A percentile compares a stretch with the other conserved stretches of the same genome.
phyloP scores from a whole-genome alignment of 2,797 vertebrate genomes.

The Morus bassanus region DNA sequence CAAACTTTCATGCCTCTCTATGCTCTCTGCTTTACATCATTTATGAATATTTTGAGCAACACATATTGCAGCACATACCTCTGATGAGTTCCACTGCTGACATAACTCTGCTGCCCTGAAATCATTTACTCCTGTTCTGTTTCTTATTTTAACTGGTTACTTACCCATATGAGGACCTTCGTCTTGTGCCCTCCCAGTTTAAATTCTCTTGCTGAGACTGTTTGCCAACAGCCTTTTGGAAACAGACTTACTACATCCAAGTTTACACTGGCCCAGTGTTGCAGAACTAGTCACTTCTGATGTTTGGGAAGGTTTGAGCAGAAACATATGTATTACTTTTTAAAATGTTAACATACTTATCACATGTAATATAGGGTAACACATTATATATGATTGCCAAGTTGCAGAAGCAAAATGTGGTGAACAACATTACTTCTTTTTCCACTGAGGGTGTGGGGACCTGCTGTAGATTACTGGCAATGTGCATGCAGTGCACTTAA shows the following conservation, averaged over 20 bases:
- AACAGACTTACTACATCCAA: not conserved
- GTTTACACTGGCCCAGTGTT: not conserved
- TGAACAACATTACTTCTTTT: not conserved
- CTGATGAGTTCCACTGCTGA: not conserved
- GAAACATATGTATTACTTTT: not conserved
- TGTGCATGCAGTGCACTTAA: fast-evolving
- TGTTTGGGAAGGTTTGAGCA: not conserved
- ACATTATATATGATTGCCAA: not conserved
- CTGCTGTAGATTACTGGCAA: not conserved
- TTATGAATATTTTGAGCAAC: not conserved
- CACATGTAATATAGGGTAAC: not conserved
- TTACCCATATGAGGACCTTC: not conserved
- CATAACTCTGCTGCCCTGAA: not conserved
- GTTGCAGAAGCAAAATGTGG: not conserved
- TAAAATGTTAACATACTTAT: not conserved
- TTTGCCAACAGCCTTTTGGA: not conserved
- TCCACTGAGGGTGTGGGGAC: not conserved
- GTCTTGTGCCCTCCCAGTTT: not conserved
- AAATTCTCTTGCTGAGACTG: not conserved
- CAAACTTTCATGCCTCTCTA: not conserved
- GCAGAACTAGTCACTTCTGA: not conserved
- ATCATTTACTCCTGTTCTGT: not conserved
- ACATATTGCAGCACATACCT: not conserved
- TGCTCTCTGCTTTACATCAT: not conserved
- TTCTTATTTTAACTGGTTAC: not conserved